Conservation (phyloP, 1,140 invertebrate genomes). For the Drosophila watanabei region DNA sequence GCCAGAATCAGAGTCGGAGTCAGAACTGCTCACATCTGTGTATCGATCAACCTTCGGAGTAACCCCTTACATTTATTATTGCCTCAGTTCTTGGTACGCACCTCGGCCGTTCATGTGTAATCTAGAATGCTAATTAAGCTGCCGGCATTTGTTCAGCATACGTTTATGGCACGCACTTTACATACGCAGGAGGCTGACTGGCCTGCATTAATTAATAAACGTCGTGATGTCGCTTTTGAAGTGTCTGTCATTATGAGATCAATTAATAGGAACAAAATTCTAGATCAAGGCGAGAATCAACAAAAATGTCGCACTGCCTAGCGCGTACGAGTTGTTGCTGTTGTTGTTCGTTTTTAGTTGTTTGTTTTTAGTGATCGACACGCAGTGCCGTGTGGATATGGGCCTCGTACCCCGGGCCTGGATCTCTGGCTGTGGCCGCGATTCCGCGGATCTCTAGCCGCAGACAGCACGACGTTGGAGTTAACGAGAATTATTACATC, state of each 20-base stretch:
- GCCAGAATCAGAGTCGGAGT: constrained; percentile 15
- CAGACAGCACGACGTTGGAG: constrained; percentile 57
- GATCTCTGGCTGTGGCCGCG: constrained; percentile 24
- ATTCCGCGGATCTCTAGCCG: constrained; percentile 39
- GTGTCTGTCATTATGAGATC: constrained; percentile 85
- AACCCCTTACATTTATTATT: constrained; percentile 54
- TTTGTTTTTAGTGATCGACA: constrained; percentile 46
- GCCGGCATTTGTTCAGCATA: constrained; percentile 74
- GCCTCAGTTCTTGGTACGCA: constrained; percentile 66
- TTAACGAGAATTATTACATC: constrained; percentile 65
- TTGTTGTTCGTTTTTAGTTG: not conserved
- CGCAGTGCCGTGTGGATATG: constrained; percentile 34
- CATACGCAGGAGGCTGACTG: constrained; percentile 63
- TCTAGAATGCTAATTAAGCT: constrained; percentile 85
- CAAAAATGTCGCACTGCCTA: constrained; percentile 78
- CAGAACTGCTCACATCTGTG: constrained; percentile 9
- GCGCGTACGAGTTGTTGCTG: constrained; percentile 49
- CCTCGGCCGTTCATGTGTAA: constrained; percentile 47
- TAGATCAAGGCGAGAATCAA: constrained; percentile 82
- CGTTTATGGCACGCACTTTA: constrained; percentile 64
- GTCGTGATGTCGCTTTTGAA: constrained; percentile 85
- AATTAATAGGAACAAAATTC: constrained; percentile 85
- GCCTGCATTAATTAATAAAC: constrained; percentile 83
- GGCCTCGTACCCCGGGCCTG: not conserved
- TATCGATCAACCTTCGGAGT: constrained; percentile 30